phyloP scores from a whole-genome alignment of 2,888 invertebrate species.

The Pseudococcus viburni region DNA sequence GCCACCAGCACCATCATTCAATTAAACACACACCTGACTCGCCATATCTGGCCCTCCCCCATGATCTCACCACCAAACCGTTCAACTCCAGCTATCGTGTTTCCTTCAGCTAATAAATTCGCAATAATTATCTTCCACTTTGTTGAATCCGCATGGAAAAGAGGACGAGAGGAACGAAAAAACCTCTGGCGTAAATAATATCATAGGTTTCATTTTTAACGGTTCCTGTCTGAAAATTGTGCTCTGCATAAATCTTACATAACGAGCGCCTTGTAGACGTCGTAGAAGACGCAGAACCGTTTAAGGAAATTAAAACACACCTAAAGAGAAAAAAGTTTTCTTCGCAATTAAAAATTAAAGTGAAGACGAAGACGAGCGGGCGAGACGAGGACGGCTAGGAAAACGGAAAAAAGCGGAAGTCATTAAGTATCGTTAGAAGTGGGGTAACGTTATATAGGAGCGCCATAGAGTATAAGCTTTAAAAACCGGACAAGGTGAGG shows the following conservation, averaged over 20 bases:
- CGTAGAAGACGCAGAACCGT: conserved; percentile 41
- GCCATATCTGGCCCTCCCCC: neutral
- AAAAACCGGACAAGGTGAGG: conserved; percentile 63
- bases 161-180: neutral
- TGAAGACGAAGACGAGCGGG: neutral
- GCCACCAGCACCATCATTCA: too few species aligned
- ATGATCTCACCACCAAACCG: neutral
- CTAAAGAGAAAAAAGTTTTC: conserved; percentile 64
- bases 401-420: conserved; percentile 65
- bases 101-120: conserved; percentile 21
- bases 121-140: conserved; percentile 45
- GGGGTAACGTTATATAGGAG: conserved; percentile 60
- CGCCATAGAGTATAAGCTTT: conserved; percentile 51
- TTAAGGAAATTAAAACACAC: conserved; percentile 64
- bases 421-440: conserved; percentile 67
- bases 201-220: conserved; percentile 47
- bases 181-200: conserved; percentile 27
- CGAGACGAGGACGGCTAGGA: neutral
- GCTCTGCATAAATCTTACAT: conserved; percentile 55
- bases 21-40: neutral
- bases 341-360: conserved; percentile 64
- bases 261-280: conserved; percentile 52
- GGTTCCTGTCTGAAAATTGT: conserved; percentile 55
- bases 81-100: neutral
- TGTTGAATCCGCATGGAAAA: neutral